A percentile compares a stretch with the other conserved stretches of the same genome.
phyloP scores from a whole-genome alignment of 2,113 vertebrate species.

The Osmerus eperlanus region DNA sequence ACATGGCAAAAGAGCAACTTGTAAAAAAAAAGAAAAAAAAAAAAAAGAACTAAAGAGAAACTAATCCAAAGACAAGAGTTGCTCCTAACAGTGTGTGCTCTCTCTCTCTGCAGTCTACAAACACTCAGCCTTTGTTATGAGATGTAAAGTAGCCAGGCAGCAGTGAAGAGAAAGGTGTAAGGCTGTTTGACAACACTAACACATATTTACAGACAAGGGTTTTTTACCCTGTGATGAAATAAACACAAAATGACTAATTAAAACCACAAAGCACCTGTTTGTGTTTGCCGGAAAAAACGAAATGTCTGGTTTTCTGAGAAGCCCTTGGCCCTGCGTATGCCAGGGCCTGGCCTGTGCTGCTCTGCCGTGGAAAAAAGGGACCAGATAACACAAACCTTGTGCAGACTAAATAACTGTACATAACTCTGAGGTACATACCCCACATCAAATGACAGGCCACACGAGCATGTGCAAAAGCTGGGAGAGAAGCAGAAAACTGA shows the following conservation, averaged over 20 bases:
- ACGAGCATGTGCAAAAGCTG: constrained; percentile 48
- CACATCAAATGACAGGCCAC: constrained; percentile 58
- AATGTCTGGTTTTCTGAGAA: constrained; percentile 67
- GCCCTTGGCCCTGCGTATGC: constrained; percentile 49
- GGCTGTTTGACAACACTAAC: constrained; percentile 49
- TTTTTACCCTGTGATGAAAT: constrained; percentile 56
- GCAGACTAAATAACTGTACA: constrained; percentile 28
- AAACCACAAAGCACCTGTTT: constrained; percentile 62
- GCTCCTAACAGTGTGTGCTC: constrained; percentile 49
- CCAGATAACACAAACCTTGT: constrained; percentile 34
- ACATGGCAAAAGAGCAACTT: constrained; percentile 70
- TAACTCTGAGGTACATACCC: constrained; percentile 44
- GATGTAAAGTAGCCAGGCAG: constrained; percentile 50
- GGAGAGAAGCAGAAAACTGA: constrained; percentile 57
- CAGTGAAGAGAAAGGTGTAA: constrained; percentile 50
- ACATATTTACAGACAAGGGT: constrained; percentile 64
- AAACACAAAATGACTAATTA: constrained; percentile 73
- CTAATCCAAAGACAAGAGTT: constrained; percentile 59
- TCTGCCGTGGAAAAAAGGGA: constrained; percentile 40
- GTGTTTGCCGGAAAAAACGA: constrained; percentile 61
- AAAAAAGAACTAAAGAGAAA: not conserved
- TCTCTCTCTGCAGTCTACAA: constrained; percentile 59
- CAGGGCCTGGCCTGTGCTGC: constrained; percentile 50
- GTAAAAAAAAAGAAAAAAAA: constrained; percentile 31
- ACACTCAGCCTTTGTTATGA: constrained; percentile 55